phyloP scores from a whole-genome alignment of 2,888 invertebrate genomes.

The Schizaphis graminum region DNA sequence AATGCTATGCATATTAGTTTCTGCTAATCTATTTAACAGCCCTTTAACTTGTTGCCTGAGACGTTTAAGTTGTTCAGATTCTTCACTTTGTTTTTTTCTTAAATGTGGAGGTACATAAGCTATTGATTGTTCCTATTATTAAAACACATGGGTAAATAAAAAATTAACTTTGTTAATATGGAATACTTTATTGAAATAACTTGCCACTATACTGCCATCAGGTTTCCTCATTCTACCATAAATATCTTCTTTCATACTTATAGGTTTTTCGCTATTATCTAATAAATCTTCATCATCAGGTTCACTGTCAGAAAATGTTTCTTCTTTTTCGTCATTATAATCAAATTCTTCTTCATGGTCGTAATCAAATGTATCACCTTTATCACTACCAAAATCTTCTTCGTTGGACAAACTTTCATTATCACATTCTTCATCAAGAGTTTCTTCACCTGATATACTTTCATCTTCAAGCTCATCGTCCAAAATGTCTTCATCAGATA shows the following conservation, averaged over 20 bases:
- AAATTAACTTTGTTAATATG: constrained; percentile 3
- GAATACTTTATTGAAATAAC: constrained; percentile 60
- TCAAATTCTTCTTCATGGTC: constrained; percentile 67
- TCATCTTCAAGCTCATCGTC: constrained; percentile 59
- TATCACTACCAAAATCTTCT: constrained; percentile 65
- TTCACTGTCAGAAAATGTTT: constrained; percentile 67
- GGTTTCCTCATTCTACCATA: constrained; percentile 89
- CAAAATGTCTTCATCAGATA: constrained; percentile 65
- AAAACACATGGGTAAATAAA: not conserved
- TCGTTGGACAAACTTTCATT: constrained; percentile 66
- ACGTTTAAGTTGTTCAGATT: constrained; percentile 76
- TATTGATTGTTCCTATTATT: constrained; percentile 45
- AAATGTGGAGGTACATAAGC: constrained; percentile 87
- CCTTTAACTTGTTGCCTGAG: constrained; percentile 89
- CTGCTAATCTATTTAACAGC: constrained; percentile 87
- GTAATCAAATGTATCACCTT: constrained; percentile 67
- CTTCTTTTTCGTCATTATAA: constrained; percentile 68
- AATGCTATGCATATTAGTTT: constrained; percentile 89
- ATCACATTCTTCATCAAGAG: constrained; percentile 69
- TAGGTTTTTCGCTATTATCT: constrained; percentile 63
- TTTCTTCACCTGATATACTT: constrained; percentile 63
- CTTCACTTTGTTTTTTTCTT: constrained; percentile 74
- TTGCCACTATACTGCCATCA: constrained; percentile 83
- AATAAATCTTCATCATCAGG: constrained; percentile 52
- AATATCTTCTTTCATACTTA: constrained; percentile 87